A percentile compares a stretch with the other conserved stretches of the same genome.
These are phyloP conservation scores for Dipodomys stephensi DNA, from an alignment of 2,113 vertebrate genomes.

Conservation along the genomic window DNA sequence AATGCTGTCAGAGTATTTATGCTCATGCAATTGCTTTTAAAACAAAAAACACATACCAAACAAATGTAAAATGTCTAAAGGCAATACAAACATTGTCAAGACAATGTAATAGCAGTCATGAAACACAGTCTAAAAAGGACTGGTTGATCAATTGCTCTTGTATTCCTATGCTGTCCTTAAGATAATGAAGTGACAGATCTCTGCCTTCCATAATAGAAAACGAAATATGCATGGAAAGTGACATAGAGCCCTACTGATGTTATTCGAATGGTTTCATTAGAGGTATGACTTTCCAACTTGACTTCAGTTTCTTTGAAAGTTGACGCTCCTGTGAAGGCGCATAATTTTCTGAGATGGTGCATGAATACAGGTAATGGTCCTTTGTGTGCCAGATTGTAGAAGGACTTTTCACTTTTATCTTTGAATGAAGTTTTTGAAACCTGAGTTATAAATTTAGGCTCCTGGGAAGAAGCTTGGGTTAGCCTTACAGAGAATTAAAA, in stretches of 20 bases:
- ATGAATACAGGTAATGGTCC: neutral
- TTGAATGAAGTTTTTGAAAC: constrained; percentile 19
- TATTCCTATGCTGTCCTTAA: neutral
- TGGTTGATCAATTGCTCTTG: neutral
- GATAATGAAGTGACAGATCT: neutral
- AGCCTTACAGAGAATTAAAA: constrained; percentile 37
- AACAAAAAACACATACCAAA: neutral
- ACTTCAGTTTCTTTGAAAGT: neutral
- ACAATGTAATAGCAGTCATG: neutral
- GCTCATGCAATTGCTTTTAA: neutral
- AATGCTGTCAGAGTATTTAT: neutral
- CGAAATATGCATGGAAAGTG: neutral
- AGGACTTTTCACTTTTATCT: constrained; percentile 41
- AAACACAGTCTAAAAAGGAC: constrained; percentile 34
- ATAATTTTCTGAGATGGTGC: neutral
- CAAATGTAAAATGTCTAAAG: constrained; percentile 11
- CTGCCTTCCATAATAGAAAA: neutral
- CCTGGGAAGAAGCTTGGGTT: constrained; percentile 34
- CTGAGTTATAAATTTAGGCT: constrained; percentile 47
- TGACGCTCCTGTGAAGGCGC: neutral
- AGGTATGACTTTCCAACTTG: neutral
- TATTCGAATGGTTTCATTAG: constrained; percentile 1
- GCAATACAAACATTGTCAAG: neutral
- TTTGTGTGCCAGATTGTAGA: neutral
- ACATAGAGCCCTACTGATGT: neutral